These are phyloP conservation scores for Tiliacea aurago DNA, from an alignment of 2,888 invertebrate genomes.

Conservation along the genomic window DNA sequence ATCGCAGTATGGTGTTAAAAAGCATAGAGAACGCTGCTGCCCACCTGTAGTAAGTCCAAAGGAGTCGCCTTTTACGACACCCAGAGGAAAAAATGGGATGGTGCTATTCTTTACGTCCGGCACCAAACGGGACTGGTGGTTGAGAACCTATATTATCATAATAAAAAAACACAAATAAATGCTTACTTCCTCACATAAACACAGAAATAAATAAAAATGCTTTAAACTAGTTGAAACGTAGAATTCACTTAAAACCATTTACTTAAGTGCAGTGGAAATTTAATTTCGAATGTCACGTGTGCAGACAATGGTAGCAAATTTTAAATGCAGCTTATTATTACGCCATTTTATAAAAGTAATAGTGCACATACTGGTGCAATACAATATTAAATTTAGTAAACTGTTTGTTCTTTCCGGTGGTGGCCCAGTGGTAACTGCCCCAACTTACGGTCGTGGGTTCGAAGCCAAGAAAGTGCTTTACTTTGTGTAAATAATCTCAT, in stretches of 20 bases:
- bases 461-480: too few species aligned
- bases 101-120: too few species aligned
- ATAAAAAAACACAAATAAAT: slow-evolving; percentile 3
- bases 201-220: slow-evolving; percentile 15
- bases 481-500: too few species aligned
- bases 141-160: neutral
- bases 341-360: slow-evolving; percentile 11
- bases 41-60: too few species aligned
- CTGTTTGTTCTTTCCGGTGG: neutral
- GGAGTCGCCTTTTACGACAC: too few species aligned
- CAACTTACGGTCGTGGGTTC: too few species aligned
- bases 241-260: slow-evolving; percentile 46
- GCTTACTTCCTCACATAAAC: neutral
- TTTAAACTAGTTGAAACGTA: slow-evolving; percentile 15
- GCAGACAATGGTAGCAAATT: slow-evolving; percentile 51
- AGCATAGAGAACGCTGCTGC: too few species aligned
- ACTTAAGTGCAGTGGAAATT: slow-evolving; percentile 48
- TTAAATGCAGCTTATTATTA: slow-evolving; percentile 31
- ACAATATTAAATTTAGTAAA: slow-evolving; percentile 13
- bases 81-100: too few species aligned
- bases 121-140: too few species aligned
- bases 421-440: too few species aligned
- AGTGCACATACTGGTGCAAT: neutral
- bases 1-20: too few species aligned
- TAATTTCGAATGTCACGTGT: slow-evolving; percentile 46